These are phyloP conservation scores for Colletes latitarsis DNA, from an alignment of 1,140 invertebrate species.

Conservation along the genomic window DNA sequence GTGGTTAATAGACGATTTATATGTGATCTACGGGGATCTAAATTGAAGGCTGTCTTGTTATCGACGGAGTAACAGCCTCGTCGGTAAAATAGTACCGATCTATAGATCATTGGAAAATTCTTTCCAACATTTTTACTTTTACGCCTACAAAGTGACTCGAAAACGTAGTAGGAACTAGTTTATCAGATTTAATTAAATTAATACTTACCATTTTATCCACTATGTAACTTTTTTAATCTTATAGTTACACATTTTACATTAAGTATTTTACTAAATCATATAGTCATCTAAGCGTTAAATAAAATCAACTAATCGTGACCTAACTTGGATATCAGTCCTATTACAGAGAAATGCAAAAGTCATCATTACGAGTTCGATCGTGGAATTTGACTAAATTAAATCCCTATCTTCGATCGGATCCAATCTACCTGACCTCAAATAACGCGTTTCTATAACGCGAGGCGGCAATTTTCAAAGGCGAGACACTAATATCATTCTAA, in stretches of 20 bases:
- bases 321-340: too few species aligned
- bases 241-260: too few species aligned
- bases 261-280: too few species aligned
- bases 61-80: constrained; percentile 20
- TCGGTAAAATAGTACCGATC: constrained; percentile 28
- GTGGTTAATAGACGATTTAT: background rate
- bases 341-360: constrained; percentile 1
- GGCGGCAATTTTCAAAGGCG: background rate
- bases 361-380: constrained; percentile 14
- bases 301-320: too few species aligned
- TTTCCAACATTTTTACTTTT: background rate
- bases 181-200: too few species aligned
- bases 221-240: too few species aligned
- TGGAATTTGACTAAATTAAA: background rate
- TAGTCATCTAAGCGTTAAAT: too few species aligned
- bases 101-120: background rate
- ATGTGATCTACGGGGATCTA: background rate
- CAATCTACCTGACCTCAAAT: background rate
- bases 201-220: too few species aligned
- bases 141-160: too few species aligned
- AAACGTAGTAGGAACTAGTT: too few species aligned
- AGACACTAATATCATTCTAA: too few species aligned
- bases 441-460: background rate
- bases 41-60: constrained; percentile 23
- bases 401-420: background rate